Evolutionary conservation across 2,888 invertebrate genomes (phyloP).

Genomic region (Drepana falcataria): DNA sequence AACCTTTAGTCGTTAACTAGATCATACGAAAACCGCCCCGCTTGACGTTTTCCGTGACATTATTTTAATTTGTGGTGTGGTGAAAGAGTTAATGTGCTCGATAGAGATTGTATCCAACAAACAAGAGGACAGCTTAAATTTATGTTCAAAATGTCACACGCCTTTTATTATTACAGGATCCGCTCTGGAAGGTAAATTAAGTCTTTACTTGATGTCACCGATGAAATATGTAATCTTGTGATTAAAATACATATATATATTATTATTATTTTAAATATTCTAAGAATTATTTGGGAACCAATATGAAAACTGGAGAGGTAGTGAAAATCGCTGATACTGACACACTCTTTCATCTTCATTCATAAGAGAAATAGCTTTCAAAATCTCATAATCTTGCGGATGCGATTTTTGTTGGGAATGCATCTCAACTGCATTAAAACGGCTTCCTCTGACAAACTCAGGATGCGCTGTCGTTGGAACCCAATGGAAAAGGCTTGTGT

Average conservation of each 20-base stretch:
- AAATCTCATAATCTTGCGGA: no score
- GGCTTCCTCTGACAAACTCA: no score
- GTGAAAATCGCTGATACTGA: no score
- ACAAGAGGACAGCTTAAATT: background rate
- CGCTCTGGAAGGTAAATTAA: background rate
- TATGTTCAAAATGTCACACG: background rate
- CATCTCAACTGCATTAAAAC: no score
- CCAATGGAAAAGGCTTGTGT: background rate
- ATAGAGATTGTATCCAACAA: slow-evolving; percentile 8
- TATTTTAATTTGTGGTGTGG: slow-evolving; percentile 45
- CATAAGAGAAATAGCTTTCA: no score
- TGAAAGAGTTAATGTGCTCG: slow-evolving; percentile 32
- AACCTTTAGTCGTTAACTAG: slow-evolving; percentile 58
- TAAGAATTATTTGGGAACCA: no score
- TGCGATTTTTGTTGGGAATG: no score
- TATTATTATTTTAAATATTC: no score
- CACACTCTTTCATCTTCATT: no score
- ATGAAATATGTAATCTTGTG: background rate
- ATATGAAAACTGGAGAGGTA: no score
- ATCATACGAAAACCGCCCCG: slow-evolving; percentile 44
- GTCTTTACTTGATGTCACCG: background rate
- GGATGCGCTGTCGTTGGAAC: no score
- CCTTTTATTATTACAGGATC: background rate
- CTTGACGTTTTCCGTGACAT: slow-evolving; percentile 39
- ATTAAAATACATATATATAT: no score